Evolutionary conservation across 2,113 vertebrate genomes (phyloP), one percentile per base, ranked within the genome.

Genomic region (Scophthalmus maximus): DNA sequence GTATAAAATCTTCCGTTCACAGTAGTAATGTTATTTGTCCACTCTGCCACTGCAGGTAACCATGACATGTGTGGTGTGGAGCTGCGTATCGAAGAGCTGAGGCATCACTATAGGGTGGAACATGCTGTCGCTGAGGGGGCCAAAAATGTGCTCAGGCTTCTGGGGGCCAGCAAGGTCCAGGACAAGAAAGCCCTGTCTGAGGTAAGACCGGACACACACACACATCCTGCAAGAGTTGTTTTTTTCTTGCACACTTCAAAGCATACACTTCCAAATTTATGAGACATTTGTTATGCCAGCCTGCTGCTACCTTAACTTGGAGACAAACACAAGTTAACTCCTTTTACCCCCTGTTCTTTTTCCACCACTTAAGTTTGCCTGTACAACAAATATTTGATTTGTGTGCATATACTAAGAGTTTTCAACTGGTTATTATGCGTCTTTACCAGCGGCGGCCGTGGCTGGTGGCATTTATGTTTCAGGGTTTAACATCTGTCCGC

Each of bases 31-130:
- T 49, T 12, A 9, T 68, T 12, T 70, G 50, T 60, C 4, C 0
- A 3, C 53, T 17, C 25, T n/a, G 10, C 42, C 36, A 0, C 12
- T 58, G 2, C 84, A 96, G 96, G 93, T 51, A 93, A 93, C 72
- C 93, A 94, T 0, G 95, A 97, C 76, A 69, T 95, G 26, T 95
- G 93, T 4, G 93, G 93, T 0, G 87, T 95, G 77, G 96, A 97
- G 90, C 89, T 97, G 76, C 94, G 95, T 32, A 94, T 97, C 0
- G 96, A 97, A 72, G 96, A 97, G 89, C 91, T 97, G 68, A 88
- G 96, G 30, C 96, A 97, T 73, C 96, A 97, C 85, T 96, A 95
- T 89, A 91, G 95, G 11, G 95, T 97, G 34, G 96, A 97, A 59
- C 94, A 96, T 8, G 96, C 96, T 0, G 94, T 97, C 6, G 95